Base-by-base conservation (phyloP, 1,140 invertebrate genomes). In the Trypoxylus dichotomus region DNA sequence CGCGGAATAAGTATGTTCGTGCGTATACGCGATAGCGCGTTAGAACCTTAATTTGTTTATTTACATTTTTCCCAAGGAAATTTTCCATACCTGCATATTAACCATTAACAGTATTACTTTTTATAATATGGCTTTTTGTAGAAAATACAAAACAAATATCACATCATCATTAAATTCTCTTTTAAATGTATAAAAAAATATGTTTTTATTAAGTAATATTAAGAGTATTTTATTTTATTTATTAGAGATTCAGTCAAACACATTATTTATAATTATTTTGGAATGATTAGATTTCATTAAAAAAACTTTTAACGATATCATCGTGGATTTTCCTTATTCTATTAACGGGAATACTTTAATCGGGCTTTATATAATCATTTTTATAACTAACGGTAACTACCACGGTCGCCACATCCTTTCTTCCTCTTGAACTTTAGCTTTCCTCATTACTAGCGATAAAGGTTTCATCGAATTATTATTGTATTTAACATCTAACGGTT, bases 381-480 rank as follows among this genome's bases (percentile, higher is more conserved):
- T 21, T 63, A 43, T n/a, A n/a, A 74, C 7, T 37, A 60, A 54
- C 13, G 6, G 19, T 5, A 77, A 24, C 47, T 91, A 94, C 93
- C 93, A 94, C 1, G 93, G 93, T 81, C 93, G 88, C 92, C 88
- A 89, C 8, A 87, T 87, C 77, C 88, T 88, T 7, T 86, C 86
- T 76, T 87, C 88, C 87, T 89, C 87, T 2, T 86, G 83, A 13
- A 88, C 86, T 1, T 86, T 87, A n/a, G 86, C 82, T 5, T 88
- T 88, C 81, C 91, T 89, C 79, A 92, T 92, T 6, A 94, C 93
- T 73, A 95, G 86, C 10, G 93, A 91, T 15, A 94, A 84, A 0
- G 93, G 93, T 83, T 89, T 90, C 76, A 87, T 86, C 1, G 90
- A 88, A 0, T 90, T 88, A 41, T 89, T 88, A 79, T 86, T 88